A percentile compares a stretch with the other conserved stretches of the same genome.
Evolutionary conservation across 2,113 vertebrate species (phyloP).

Genomic region (Hystrix cristata): DNA sequence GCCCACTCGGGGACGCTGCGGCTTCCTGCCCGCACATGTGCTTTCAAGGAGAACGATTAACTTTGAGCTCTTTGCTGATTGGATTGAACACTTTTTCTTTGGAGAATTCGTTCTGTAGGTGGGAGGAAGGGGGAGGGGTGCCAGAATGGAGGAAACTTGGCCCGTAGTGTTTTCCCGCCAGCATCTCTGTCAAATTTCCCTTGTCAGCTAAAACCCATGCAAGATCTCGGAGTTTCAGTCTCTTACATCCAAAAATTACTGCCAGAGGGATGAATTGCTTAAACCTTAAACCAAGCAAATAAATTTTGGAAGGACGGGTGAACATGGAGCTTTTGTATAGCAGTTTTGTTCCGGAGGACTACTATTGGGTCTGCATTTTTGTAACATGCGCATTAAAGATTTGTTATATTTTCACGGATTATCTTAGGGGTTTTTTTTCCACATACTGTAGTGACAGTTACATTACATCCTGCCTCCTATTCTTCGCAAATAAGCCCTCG

Average conservation of each 20-base stretch:
- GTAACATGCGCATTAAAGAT: background rate
- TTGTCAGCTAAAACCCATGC: background rate
- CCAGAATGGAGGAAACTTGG: conserved; percentile 11
- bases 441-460: background rate
- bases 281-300: background rate
- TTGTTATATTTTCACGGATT: background rate
- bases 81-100: conserved; percentile 43
- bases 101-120: background rate
- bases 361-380: background rate
- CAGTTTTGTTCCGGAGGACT: background rate
- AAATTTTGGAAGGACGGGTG: background rate
- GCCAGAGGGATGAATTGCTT: background rate
- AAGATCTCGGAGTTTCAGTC: background rate
- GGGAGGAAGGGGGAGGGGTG: conserved; percentile 34
- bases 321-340: background rate
- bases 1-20: background rate
- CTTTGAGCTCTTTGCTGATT: background rate
- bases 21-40: background rate
- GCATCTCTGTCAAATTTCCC: conserved; percentile 71
- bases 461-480: background rate
- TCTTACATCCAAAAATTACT: background rate
- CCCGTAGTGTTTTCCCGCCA: conserved; percentile 68
- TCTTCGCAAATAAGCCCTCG: background rate
- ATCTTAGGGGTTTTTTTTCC: background rate
- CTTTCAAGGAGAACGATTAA: background rate